These are phyloP conservation scores for Struthidea cinerea DNA, from an alignment of 2,113 vertebrate genomes.

Conservation along the genomic window DNA sequence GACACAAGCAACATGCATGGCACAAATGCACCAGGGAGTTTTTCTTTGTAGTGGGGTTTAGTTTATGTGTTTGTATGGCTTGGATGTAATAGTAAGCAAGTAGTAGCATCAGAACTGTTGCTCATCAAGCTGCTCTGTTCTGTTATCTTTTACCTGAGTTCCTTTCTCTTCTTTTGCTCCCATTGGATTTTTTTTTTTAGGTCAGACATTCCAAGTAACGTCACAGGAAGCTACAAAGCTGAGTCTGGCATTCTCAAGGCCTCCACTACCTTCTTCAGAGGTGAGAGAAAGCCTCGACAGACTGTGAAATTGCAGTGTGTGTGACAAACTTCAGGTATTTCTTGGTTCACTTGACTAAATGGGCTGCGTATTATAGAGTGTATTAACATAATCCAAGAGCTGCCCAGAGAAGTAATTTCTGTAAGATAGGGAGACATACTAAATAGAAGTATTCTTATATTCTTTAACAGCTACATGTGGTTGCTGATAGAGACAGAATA, in stretches of 20 bases:
- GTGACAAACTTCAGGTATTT: background rate
- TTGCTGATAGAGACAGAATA: background rate
- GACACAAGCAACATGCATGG: accelerated
- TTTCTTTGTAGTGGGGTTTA: background rate
- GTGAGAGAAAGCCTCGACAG: slow-evolving; percentile 50
- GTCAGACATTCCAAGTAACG: slow-evolving; percentile 74
- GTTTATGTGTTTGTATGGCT: background rate
- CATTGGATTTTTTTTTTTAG: slow-evolving; percentile 43
- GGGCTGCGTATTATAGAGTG: background rate
- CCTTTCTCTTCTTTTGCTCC: background rate
- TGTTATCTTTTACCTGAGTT: background rate
- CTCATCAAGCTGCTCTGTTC: background rate
- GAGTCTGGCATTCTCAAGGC: slow-evolving; percentile 81
- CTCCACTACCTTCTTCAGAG: slow-evolving; percentile 76
- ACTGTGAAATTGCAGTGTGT: background rate
- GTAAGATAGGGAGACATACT: background rate
- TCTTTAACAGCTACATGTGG: background rate
- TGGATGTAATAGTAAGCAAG: background rate
- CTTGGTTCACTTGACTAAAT: background rate
- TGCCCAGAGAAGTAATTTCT: background rate
- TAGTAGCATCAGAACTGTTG: background rate
- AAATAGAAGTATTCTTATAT: background rate
- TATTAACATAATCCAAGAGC: background rate
- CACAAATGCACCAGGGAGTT: accelerated
- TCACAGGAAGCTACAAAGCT: slow-evolving; percentile 88